Base-by-base conservation (phyloP, 1,140 invertebrate genomes). In the Papilio helenus region DNA sequence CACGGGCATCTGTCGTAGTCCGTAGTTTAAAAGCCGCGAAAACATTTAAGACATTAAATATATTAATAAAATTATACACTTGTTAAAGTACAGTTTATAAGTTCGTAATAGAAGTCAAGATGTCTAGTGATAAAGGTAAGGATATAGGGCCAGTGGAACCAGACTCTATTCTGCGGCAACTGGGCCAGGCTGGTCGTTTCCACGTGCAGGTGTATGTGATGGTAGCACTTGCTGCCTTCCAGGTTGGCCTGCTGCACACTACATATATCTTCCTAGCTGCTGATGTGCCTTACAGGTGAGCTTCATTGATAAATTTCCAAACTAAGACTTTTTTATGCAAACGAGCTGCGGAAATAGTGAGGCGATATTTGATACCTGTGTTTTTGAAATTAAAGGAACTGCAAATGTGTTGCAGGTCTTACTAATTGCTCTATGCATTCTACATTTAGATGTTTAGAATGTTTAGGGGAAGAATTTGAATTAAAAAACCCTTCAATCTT, bases 181-280 rank as follows among this genome's bases (percentile, higher is more conserved):
- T 94, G 83, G 92, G 92, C 0, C 89, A 90, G 79, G 84, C 85
- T 0, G 90, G 92, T 3, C 79, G 85, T 20, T 94, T 90, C 86
- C 91, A 92, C 82, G 12, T 88, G 74, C 78, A 85, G 10, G 81
- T 87, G 55, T 90, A 90, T 80, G 76, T 82, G 77, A 71, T 93
- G 85, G 87, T 89, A 51, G 88, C 90, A 39, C 79, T 94, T 34
- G 90, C 82, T 5, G 90, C 88, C 5, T 79, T 90, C 20, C 92
- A 94, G 79, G 92, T 94, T 0, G 92, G 92, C 3, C 42, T 92
- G 73, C 87, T 94, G 76, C 92, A 94, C 76, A 92, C 89, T 74
- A 93, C 91, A 0, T 94, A 94, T 80, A 93, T 94, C 78, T 94
- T 94, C 85, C 82, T 94, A 1, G 92, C 92, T 0, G 92, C 83